Evolutionary conservation across 2,888 invertebrate genomes (phyloP), one percentile per base, ranked within the genome.

Genomic region (Camptogramma bilineatum): DNA sequence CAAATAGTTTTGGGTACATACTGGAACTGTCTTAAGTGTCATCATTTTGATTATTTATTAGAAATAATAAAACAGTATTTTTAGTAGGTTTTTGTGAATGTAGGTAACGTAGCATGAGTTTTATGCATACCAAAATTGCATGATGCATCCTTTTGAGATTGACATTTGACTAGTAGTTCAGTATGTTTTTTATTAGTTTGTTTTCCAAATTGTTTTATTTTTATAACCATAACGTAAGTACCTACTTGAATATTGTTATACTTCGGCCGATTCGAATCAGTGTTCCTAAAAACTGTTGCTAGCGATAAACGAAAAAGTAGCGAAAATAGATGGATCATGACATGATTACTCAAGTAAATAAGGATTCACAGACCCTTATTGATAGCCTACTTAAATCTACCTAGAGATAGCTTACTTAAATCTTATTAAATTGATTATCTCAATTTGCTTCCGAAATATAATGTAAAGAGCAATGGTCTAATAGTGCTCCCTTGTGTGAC

Each of bases 141-240:
- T 64, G 63, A 31, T 60, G 67, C 67, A 67, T 62, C 54, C 56
- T n/a, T n/a, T 58, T 51, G 24, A 58, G 28, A 31, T 47, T 54
- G n/a, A 31, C 10, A 24, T 57, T 56, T 53, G 24, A 44, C 24
- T 21, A 57, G 48, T 59, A 59, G 64, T 46, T 57, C 16, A 52
- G 54, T 61, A n/a, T 50, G 39, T 61, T 50, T 58, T 51, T 17
- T 9, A 44, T 47, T 52, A 46, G 28, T 48, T 48, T 18, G 39
- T 17, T 50, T 34, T 53, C 17, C 4, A 10, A 59, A 44, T 46
- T 47, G 9, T 44, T 47, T 16, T 7, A 8, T 44, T 39, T 51
- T 5, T 10, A 39, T 44, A 46, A 24, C 44, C 4, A 13, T 18
- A 13, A 44, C 18, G 57, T 51, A 57, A 57, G 57, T 58, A 58